Evolutionary conservation across 2,113 vertebrate species (phyloP), one percentile per base, ranked within the genome.

Genomic region (Ctenodactylus gundi): DNA sequence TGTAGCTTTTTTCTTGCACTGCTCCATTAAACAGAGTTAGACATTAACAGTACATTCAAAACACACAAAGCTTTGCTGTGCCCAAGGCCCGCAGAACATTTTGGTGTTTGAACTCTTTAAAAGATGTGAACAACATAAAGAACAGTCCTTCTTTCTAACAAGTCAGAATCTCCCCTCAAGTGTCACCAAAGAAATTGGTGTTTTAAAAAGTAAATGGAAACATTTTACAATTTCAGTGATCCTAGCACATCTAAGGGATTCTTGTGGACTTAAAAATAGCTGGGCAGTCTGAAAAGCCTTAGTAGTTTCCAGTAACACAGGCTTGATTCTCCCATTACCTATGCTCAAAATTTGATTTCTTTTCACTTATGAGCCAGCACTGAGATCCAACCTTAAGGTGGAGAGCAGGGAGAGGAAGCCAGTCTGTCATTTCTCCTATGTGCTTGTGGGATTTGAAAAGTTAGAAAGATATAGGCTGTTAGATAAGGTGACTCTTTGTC

Each of bases 191-290:
- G 64, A 41, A 75, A 94, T 0, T 27, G 36, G 62, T 7, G 12
- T 51, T 64, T 90, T 82, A 70, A 75, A 90, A 91, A 88, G 57
- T 49, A 68, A 94, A 60, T 58, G n/a, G 58, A 68, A 91, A 88
- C 25, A 78, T 72, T 73, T 91, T 14, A 53, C 82, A 89, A 55
- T 44, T n/a, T 65, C 4, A 7, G 44, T 13, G 36, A 85, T 41
- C 34, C 49, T n/a, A 85, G 36, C 18, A 36, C 27, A 60, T 41
- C 34, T 68, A 62, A 92, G 88, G 46, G 57, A 89, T 27, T 83
- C n/a, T 72, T 68, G 9, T 60, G 39, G 27, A 67, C 29, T 55
- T 64, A 25, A 44, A 68, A 53, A 82, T 75, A 77, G 36, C 51
- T 67, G 34, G 65, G 46, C 41, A 87, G 64, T 49, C 49, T 46